Evolutionary conservation across 2,888 invertebrate genomes (phyloP), one percentile per base, ranked within the genome.

Genomic region (Molanna angustata): DNA sequence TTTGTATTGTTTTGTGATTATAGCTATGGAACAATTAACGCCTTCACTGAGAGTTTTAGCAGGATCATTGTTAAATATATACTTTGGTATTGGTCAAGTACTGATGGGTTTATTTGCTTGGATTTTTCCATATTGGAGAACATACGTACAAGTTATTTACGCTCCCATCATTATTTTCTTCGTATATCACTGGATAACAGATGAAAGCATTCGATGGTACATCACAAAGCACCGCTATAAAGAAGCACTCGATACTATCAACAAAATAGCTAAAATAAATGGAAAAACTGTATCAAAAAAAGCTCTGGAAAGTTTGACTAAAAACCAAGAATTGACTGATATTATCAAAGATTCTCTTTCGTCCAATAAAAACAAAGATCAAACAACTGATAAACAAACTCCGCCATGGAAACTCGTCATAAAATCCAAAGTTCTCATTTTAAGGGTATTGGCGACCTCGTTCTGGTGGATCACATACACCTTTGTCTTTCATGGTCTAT

Each of bases 401-500:
- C 71, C 76, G 1, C 63, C 66, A 1, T 68, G 75, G 42, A 41
- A 60, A 11, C 71, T 77, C 66, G 76, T 82, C 20, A 64, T 83
- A 11, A 75, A 71, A 63, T 82, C 83, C 1, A 72, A 71, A 53
- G 75, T 78, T 44, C 75, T 86, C 39, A 68, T 78, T 19, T 68
- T 74, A 22, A 73, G 86, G 62, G 68, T 85, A 54, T 57, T 80
- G 1, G 82, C 80, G 49, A 87, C 88, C 61, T 85, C 85, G 6
- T 82, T 86, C 62, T 80, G 88, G 63, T 90, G 90, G 90, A 82
- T 88, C 4, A 85, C 88, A 0, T 88, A 86, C 65, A 85, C 87
- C 0, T 84, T 90, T 62, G 84, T 90, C 3, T 91, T 88, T 65
- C 90, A 89, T 61, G 91, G 91, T 0, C 68, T 91, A 11, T 87